phyloP scores from a whole-genome alignment of 2,888 invertebrate species.

The Hydroisotoma schaefferi region DNA sequence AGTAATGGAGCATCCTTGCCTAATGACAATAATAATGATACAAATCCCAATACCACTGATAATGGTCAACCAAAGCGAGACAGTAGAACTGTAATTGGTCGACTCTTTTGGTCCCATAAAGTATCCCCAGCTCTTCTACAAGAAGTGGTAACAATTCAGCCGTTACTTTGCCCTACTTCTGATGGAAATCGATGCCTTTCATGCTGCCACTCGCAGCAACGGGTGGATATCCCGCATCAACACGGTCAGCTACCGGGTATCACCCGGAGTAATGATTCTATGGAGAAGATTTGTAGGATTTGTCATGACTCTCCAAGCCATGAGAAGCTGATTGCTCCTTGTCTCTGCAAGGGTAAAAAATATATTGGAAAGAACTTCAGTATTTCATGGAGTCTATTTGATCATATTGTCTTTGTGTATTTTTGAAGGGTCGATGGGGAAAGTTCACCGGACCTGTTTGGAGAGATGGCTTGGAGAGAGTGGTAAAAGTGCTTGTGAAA shows the following conservation, averaged over 20 bases:
- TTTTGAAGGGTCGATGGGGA: slow-evolving; percentile 45
- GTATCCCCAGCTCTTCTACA: background rate
- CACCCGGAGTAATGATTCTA: slow-evolving; percentile 30
- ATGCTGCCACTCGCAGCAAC: background rate
- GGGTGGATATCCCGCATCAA: slow-evolving; percentile 1
- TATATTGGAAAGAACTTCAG: too few relatives aligned
- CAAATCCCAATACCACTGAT: too few relatives aligned
- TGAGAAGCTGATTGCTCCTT: slow-evolving; percentile 42
- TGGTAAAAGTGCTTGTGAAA: slow-evolving; percentile 42
- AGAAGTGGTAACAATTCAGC: slow-evolving; percentile 1
- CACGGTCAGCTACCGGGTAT: background rate
- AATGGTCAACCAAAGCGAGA: too few relatives aligned
- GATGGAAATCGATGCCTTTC: background rate
- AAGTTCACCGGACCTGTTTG: slow-evolving; percentile 44
- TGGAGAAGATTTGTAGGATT: slow-evolving; percentile 39
- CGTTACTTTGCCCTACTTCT: background rate
- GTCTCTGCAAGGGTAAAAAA: slow-evolving; percentile 45
- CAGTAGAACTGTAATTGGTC: background rate
- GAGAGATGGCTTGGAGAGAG: slow-evolving; percentile 47
- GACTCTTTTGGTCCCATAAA: slow-evolving; percentile 5
- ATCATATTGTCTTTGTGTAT: background rate
- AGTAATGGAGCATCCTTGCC: background rate
- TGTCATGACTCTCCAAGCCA: slow-evolving; percentile 47
- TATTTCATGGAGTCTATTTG: background rate
- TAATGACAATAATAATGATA: background rate